A percentile compares a stretch with the other conserved stretches of the same genome.
Evolutionary conservation across 2,888 invertebrate species (phyloP).

Genomic region (Entomobrya proxima): DNA sequence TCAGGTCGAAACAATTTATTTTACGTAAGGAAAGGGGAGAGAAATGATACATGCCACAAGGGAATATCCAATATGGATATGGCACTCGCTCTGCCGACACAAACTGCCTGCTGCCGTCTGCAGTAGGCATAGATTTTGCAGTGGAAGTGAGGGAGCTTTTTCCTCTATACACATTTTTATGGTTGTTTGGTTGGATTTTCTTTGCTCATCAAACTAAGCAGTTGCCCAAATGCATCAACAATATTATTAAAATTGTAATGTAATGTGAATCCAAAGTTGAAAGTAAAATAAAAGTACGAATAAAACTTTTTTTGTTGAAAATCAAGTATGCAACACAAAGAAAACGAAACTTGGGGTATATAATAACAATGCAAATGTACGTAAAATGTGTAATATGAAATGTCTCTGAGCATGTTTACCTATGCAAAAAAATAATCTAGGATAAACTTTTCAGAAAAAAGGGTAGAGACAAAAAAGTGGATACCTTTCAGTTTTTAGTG

Average conservation of each 20-base stretch:
- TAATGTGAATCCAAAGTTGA: background rate
- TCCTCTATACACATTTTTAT: too few relatives aligned
- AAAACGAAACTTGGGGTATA: slow-evolving; percentile 17
- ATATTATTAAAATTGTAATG: background rate
- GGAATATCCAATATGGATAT: slow-evolving; percentile 26
- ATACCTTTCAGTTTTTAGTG: background rate
- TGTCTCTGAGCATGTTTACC: background rate
- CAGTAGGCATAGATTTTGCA: too few relatives aligned
- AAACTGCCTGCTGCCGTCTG: background rate
- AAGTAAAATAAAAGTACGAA: background rate
- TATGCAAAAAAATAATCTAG: background rate
- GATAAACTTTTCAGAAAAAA: slow-evolving; percentile 11
- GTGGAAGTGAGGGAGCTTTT: too few relatives aligned
- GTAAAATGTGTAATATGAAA: background rate
- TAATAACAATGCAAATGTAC: slow-evolving; percentile 18
- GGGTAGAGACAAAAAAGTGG: slow-evolving; percentile 23
- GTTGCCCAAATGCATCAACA: background rate
- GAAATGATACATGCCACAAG: background rate
- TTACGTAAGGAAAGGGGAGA: background rate
- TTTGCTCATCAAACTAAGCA: background rate
- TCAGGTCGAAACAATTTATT: background rate
- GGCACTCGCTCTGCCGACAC: background rate
- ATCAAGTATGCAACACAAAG: slow-evolving; percentile 26
- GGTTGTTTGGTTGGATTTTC: too few relatives aligned
- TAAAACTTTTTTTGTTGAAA: background rate